A percentile compares a stretch with the other conserved stretches of the same genome.
phyloP scores from a whole-genome alignment of 2,113 vertebrate genomes.

The Toxotes chatareus region DNA sequence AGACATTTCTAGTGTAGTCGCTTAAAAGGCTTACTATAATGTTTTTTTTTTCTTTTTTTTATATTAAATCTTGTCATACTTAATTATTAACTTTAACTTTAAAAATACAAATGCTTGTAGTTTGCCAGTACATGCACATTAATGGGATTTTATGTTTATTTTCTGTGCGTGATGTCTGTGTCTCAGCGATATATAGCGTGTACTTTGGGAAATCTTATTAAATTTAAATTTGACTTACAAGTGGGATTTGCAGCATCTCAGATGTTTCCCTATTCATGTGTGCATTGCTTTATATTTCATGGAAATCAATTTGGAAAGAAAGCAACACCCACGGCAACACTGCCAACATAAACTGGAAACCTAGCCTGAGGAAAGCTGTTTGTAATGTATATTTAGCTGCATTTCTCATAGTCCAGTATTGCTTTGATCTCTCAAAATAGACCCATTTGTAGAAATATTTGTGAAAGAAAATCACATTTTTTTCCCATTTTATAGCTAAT shows the following conservation, averaged over 20 bases:
- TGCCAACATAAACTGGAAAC: background rate
- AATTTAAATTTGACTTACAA: constrained; percentile 10
- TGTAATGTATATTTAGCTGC: background rate
- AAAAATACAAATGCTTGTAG: background rate
- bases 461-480: background rate
- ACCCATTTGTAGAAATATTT: constrained; percentile 1
- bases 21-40: constrained; percentile 16
- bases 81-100: constrained; percentile 3
- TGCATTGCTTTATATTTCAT: constrained; percentile 20
- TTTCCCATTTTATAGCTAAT: background rate
- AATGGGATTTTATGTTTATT: constrained; percentile 13
- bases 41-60: background rate
- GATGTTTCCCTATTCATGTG: background rate
- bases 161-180: background rate
- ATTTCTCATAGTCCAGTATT: background rate
- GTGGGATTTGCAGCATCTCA: constrained; percentile 19
- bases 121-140: background rate
- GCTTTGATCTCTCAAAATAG: constrained; percentile 20
- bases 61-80: background rate
- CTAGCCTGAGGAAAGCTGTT: constrained; percentile 9
- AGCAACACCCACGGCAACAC: background rate
- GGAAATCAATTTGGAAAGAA: background rate
- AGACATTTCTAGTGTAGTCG: background rate
- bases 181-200: background rate
- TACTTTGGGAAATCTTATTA: background rate